These are phyloP conservation scores for Sialia sialis DNA, from an alignment of 2,113 vertebrate species.

Conservation along the genomic window DNA sequence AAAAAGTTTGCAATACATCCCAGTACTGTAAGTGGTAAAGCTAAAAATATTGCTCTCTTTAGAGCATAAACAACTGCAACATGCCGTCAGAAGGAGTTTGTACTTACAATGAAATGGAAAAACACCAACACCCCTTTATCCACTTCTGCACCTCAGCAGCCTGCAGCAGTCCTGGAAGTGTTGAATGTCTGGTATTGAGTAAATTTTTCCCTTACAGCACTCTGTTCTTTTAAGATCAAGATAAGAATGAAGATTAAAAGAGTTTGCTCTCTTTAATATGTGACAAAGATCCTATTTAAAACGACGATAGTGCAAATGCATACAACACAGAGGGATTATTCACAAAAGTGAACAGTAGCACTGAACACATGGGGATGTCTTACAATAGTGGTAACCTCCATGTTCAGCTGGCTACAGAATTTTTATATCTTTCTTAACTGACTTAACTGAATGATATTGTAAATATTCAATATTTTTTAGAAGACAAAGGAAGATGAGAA, in stretches of 20 bases:
- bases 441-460: neutral
- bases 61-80: slow-evolving; percentile 60
- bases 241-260: neutral
- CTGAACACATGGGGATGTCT: neutral
- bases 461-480: neutral
- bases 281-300: slow-evolving; percentile 3
- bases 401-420: neutral
- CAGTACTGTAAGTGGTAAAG: slow-evolving; percentile 57
- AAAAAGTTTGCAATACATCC: slow-evolving; percentile 70
- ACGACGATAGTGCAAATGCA: neutral
- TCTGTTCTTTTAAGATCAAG: neutral
- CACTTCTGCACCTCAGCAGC: neutral
- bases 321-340: neutral
- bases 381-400: neutral
- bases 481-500: neutral
- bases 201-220: neutral
- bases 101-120: neutral
- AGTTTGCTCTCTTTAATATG: neutral
- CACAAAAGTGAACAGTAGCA: neutral
- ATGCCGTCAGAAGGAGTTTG: slow-evolving; percentile 27
- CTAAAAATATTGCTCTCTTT: slow-evolving; percentile 67
- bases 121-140: neutral
- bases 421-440: neutral
- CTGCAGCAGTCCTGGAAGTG: neutral
- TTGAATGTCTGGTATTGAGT: neutral